Evolutionary conservation across 2,888 invertebrate genomes (phyloP), one percentile per base, ranked within the genome.

Genomic region (Nudaria mundana): DNA sequence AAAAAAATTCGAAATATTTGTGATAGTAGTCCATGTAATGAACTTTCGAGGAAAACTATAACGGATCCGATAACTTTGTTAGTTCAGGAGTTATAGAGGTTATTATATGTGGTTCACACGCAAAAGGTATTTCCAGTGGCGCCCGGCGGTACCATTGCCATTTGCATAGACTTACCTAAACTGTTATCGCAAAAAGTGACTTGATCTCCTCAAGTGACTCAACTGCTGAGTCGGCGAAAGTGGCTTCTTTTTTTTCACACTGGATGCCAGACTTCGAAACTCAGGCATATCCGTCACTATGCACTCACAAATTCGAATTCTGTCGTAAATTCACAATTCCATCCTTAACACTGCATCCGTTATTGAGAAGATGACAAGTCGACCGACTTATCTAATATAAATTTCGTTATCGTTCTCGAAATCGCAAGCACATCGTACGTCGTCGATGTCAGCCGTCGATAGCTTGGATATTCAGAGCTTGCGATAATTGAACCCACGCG

Each of bases 121-220:
- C n/a, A n/a, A n/a, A n/a, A n/a, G n/a, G n/a, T n/a, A n/a, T n/a
- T n/a, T n/a, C n/a, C n/a, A n/a, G n/a, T n/a, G n/a, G n/a, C n/a
- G n/a, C n/a, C n/a, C n/a, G n/a, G n/a, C n/a, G n/a, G n/a, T n/a
- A n/a, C n/a, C n/a, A n/a, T n/a, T n/a, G n/a, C n/a, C n/a, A n/a
- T n/a, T n/a, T n/a, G n/a, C n/a, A 71, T 56, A 56, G 53, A 83
- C 87, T 87, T 73, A 88, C 88, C 88, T 87, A 87, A 86, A 87
- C 80, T 65, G 77, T 86, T 88, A 87, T 83, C 87, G 81, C 85
- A 84, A 83, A 77, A 78, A 82, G 66, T 66, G 69, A 73, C 71
- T 71, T 71, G 68, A 85, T 81, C 70, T 64, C 67, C 66, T 66
- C 53, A 65, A 67, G 48, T 75, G 80, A 74, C 70, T 72, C 67